Conservation (phyloP, 2,797 vertebrate genomes). For the Zalophus californianus region DNA sequence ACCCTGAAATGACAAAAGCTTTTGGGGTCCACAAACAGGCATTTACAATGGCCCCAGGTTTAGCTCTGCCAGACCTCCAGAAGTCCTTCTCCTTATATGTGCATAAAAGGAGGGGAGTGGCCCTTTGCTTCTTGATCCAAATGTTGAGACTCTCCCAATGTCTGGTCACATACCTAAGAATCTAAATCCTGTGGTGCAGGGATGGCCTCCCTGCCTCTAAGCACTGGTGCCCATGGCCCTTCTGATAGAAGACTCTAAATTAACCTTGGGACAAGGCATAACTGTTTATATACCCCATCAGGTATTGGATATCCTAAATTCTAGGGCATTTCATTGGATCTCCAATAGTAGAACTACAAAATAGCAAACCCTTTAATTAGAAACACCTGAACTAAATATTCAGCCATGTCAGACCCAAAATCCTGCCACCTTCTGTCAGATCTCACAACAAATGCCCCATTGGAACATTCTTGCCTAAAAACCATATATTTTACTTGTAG, state of each 20-base stretch:
- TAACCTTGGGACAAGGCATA: not conserved
- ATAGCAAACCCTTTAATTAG: not conserved
- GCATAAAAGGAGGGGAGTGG: not conserved
- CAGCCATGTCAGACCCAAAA: not conserved
- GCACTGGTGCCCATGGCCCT: not conserved
- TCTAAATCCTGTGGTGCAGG: not conserved
- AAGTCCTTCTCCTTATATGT: not conserved
- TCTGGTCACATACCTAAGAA: not conserved
- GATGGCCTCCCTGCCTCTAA: not conserved
- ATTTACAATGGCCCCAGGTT: not conserved
- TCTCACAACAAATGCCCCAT: not conserved
- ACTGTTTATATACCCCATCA: not conserved
- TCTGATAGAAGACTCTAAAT: not conserved
- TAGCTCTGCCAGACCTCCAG: not conserved
- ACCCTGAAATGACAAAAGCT: not conserved
- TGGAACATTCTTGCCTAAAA: not conserved
- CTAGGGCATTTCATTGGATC: not conserved
- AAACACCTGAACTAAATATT: not conserved
- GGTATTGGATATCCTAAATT: not conserved
- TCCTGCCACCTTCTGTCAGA: not conserved
- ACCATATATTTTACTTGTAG: not conserved
- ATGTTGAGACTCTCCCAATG: not conserved
- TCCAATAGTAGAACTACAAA: not conserved
- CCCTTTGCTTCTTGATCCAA: not conserved
- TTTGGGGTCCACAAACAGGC: not conserved